Evolutionary conservation across 2,888 invertebrate genomes (phyloP), one percentile per base, ranked within the genome.

Genomic region (Amorpha juglandis): DNA sequence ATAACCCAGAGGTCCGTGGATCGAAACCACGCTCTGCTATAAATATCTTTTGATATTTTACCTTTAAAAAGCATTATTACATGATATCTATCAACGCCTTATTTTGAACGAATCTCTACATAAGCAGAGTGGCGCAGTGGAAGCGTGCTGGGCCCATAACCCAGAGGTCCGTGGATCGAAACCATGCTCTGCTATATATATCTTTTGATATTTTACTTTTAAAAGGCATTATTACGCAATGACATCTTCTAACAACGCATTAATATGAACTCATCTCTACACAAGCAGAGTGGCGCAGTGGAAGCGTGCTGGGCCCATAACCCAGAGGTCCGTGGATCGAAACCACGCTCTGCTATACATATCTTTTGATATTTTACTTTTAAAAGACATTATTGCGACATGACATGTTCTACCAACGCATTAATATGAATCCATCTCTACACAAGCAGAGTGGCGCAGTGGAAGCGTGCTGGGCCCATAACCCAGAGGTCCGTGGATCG

Each of bases 161-260:
- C 97, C 96, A 97, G 97, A 97, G 97, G 96, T 97, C 96, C 97
- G 97, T 97, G 95, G 96, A 96, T 96, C 96, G 96, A 96, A 96
- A 96, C 96, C 96, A 96, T 95, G 96, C 95, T 95, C 95, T 95
- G 95, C 95, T 95, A 95, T 1, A 1, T 48, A n/a, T 48, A 21
- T 11, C 4, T 51, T 51, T 51, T 51, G 2, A 11, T 19, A 21
- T n/a, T 33, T 53, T n/a, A 14, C 8, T 33, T 8, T 6, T n/a
- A 53, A 53, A 53, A 53, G 9, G 33, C 14, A n/a, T 6, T 8
- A 6, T 14, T 53, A 14, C 0, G n/a, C 4, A 1, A 53, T 53
- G 33, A 6, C 14, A n/a, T 53, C 6, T n/a, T 4, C 33, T 53
- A 33, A 6, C 33, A 7, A 48, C 6, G n/a, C n/a, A 6, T 16